These are phyloP conservation scores for Pristiophorus japonicus DNA, from an alignment of 2,113 vertebrate genomes.

Conservation along the genomic window DNA sequence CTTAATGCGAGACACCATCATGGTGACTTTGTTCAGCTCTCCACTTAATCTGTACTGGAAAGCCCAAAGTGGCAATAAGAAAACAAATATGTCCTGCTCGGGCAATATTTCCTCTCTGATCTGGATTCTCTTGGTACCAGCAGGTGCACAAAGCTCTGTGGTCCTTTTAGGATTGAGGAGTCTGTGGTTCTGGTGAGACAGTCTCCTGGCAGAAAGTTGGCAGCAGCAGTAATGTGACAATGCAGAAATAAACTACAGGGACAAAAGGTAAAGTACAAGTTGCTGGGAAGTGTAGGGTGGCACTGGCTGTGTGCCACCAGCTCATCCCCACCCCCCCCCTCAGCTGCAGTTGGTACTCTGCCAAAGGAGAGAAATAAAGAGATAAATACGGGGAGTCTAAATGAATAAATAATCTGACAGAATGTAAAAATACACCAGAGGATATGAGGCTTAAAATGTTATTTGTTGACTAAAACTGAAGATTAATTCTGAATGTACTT, in stretches of 20 bases:
- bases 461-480: background rate
- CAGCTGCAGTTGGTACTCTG: background rate
- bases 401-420: background rate
- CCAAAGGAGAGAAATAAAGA: background rate
- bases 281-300: background rate
- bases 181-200: background rate
- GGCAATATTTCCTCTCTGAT: background rate
- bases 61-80: background rate
- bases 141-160: background rate
- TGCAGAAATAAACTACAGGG: background rate
- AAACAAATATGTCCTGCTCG: too few species aligned
- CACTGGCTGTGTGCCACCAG: background rate
- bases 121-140: background rate
- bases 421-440: constrained; percentile 3
- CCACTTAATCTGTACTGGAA: background rate
- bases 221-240: background rate
- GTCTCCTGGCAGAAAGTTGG: background rate
- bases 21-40: background rate
- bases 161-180: background rate
- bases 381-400: background rate
- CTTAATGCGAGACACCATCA: background rate
- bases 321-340: background rate
- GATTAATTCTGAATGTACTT: background rate
- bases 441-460: background rate
- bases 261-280: background rate